phyloP scores from a whole-genome alignment of 2,113 vertebrate genomes.

The Terrapene triunguis region DNA sequence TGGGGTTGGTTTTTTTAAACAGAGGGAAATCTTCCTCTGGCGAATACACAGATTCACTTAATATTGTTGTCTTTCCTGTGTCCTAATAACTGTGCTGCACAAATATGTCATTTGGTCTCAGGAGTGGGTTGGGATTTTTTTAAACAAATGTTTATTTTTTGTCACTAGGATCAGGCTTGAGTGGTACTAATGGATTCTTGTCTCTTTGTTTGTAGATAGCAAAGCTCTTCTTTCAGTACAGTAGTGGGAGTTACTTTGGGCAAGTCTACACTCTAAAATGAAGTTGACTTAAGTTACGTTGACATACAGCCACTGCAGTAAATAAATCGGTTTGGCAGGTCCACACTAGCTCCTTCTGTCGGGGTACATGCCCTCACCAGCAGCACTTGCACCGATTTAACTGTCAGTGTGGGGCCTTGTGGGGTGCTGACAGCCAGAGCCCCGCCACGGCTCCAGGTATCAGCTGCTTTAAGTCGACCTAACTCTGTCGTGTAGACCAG shows the following conservation, averaged over 20 bases:
- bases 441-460: not conserved
- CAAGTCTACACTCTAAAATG: not conserved
- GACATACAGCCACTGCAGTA: not conserved
- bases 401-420: not conserved
- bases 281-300: not conserved
- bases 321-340: not conserved
- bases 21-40: not conserved
- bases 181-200: not conserved
- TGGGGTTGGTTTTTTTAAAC: not conserved
- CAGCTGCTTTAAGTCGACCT: not conserved
- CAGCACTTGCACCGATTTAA: not conserved
- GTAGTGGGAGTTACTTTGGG: not conserved
- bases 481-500: not conserved
- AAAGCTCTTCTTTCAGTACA: not conserved
- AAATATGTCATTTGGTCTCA: not conserved
- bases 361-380: not conserved
- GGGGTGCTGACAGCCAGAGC: not conserved
- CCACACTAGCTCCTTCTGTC: not conserved
- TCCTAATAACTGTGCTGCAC: not conserved
- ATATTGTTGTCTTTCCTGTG: constrained; percentile 12
- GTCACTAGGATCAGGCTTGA: constrained; percentile 7
- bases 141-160: not conserved
- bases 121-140: not conserved
- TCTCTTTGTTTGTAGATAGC: not conserved
- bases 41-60: not conserved